Evolutionary conservation across 2,888 invertebrate genomes (phyloP).

Genomic region (Reticulitermes lucifugus): DNA sequence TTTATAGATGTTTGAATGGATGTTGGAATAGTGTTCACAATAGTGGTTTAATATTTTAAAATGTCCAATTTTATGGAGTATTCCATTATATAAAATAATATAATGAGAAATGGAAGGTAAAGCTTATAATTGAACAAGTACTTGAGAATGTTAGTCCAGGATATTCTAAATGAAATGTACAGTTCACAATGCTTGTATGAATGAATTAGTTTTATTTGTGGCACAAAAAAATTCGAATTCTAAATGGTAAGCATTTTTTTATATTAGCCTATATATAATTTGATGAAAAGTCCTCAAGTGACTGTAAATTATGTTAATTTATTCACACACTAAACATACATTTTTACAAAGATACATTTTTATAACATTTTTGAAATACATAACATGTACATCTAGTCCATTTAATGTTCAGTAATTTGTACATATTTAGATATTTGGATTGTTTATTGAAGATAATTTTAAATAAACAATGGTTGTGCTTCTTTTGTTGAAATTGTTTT

Average conservation of each 20-base stretch:
- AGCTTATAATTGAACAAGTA: too few species aligned
- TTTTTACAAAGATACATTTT: background rate
- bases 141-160: background rate
- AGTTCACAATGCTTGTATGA: background rate
- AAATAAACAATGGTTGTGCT: slow-evolving; percentile 25
- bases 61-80: too few species aligned
- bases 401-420: background rate
- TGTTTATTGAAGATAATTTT: slow-evolving; percentile 1
- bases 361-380: background rate
- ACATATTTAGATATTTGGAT: background rate
- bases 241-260: background rate
- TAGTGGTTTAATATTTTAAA: too few species aligned
- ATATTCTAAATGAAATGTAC: background rate
- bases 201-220: background rate
- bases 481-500: slow-evolving; percentile 12
- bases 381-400: slow-evolving; percentile 21
- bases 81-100: too few species aligned
- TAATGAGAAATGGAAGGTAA: background rate
- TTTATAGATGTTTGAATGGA: too few species aligned
- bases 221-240: background rate
- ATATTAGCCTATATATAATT: background rate
- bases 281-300: background rate
- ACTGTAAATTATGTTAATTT: slow-evolving; percentile 7
- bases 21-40: too few species aligned
- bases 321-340: background rate